phyloP scores from a whole-genome alignment of 2,888 invertebrate species.

The Pristionchus entomophagus region DNA sequence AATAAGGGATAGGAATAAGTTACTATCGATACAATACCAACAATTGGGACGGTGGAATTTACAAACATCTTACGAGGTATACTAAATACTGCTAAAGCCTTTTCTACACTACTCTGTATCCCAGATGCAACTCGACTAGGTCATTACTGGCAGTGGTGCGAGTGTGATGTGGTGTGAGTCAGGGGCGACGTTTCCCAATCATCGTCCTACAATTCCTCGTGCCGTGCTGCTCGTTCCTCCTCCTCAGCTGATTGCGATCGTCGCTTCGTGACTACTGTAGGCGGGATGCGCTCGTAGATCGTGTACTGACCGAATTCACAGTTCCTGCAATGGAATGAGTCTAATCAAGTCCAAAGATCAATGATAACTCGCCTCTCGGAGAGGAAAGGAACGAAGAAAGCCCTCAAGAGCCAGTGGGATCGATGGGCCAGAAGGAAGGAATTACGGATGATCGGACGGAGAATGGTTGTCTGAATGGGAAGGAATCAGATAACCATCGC shows the following conservation, averaged over 20 bases:
- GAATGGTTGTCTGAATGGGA: constrained; percentile 63
- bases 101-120: not conserved
- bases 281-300: constrained; percentile 52
- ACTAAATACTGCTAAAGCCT: constrained; percentile 2
- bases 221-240: not conserved
- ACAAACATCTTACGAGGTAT: constrained; percentile 20
- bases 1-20: not conserved
- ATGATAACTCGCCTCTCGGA: not conserved
- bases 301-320: constrained; percentile 56
- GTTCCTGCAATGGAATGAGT: constrained; percentile 9
- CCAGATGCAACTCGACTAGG: not conserved
- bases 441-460: constrained; percentile 76
- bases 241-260: not conserved
- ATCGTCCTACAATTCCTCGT: constrained; percentile 20
- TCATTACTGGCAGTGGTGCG: not conserved
- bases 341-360: too few species aligned
- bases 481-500: not conserved
- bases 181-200: not conserved
- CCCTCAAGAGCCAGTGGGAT: constrained; percentile 76
- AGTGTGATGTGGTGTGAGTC: not conserved
- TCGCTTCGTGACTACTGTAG: constrained; percentile 33
- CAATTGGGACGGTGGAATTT: not conserved
- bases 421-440: constrained; percentile 76
- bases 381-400: constrained; percentile 78
- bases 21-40: constrained; percentile 19